Percentiles rank a stretch among this genome's conserved stretches.
Evolutionary conservation across 1,140 invertebrate genomes (phyloP).

Genomic region (Drosophila tani): DNA sequence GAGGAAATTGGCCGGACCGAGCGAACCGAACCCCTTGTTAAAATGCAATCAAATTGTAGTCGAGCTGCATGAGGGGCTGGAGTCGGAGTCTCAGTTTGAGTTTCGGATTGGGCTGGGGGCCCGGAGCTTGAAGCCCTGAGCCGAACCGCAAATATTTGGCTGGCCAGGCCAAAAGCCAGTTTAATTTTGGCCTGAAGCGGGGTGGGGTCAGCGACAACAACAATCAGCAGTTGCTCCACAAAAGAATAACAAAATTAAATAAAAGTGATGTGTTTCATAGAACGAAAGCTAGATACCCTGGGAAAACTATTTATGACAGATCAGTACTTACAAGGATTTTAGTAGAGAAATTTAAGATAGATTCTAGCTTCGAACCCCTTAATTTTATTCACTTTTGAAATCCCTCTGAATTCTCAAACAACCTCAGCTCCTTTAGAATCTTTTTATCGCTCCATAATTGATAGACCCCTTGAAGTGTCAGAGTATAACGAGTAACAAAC

Average conservation of each 20-base stretch:
- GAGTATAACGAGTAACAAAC: slow-evolving; percentile 49
- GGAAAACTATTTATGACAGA: not conserved
- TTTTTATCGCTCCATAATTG: slow-evolving; percentile 18
- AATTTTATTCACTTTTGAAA: not conserved
- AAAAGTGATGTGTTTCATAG: not conserved
- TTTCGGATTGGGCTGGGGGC: not conserved
- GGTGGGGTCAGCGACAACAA: slow-evolving; percentile 39
- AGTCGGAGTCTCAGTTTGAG: slow-evolving; percentile 3
- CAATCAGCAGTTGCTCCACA: slow-evolving; percentile 27
- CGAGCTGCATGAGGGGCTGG: slow-evolving; percentile 1
- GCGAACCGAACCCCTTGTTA: slow-evolving; percentile 54
- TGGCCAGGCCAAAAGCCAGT: slow-evolving; percentile 54
- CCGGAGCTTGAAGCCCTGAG: slow-evolving; percentile 9
- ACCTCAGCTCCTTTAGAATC: not conserved
- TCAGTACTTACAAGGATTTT: too few species aligned
- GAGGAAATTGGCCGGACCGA: slow-evolving; percentile 67
- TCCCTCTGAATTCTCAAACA: not conserved
- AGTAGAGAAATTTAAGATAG: not conserved
- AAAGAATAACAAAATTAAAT: slow-evolving; percentile 39
- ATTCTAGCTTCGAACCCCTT: not conserved
- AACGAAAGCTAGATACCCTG: slow-evolving; percentile 33
- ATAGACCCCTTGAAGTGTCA: slow-evolving; percentile 20
- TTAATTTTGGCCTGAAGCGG: slow-evolving; percentile 67
- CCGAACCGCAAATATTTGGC: slow-evolving; percentile 59
- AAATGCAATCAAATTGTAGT: slow-evolving; percentile 80